Conservation (phyloP, 2,888 invertebrate genomes). For the Tipula vernalis region DNA sequence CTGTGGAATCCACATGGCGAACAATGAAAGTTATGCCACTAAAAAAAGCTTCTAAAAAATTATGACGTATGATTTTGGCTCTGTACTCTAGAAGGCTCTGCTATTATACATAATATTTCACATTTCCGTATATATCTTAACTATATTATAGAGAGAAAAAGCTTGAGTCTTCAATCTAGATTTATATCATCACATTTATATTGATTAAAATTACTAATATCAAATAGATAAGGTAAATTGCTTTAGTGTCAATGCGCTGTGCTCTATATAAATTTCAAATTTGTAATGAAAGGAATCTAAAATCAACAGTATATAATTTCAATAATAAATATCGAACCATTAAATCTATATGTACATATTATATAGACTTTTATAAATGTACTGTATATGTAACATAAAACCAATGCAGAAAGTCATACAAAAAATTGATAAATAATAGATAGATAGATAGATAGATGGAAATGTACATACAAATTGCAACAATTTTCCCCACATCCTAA, state of each 20-base stretch:
- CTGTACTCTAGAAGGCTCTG: no score
- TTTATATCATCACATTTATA: not conserved
- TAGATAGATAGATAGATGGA: not conserved
- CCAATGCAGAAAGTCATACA: not conserved
- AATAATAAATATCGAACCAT: not conserved
- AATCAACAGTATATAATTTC: not conserved
- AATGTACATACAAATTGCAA: not conserved
- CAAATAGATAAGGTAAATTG: not conserved
- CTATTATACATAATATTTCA: no score
- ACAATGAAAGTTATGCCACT: no score
- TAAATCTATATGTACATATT: not conserved
- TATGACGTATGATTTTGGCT: no score
- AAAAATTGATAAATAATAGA: not conserved
- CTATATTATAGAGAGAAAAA: no score
- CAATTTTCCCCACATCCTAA: not conserved
- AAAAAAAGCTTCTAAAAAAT: no score
- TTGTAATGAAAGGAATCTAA: not conserved
- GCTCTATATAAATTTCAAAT: not conserved
- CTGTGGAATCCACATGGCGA: no score
- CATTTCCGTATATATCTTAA: no score
- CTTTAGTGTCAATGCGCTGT: not conserved
- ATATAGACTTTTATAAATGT: not conserved
- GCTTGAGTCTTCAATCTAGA: no score
- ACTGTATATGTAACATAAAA: not conserved
- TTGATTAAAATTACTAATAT: not conserved